Base-by-base conservation (phyloP, 1,140 invertebrate species). In the Steinernema khuongi region DNA sequence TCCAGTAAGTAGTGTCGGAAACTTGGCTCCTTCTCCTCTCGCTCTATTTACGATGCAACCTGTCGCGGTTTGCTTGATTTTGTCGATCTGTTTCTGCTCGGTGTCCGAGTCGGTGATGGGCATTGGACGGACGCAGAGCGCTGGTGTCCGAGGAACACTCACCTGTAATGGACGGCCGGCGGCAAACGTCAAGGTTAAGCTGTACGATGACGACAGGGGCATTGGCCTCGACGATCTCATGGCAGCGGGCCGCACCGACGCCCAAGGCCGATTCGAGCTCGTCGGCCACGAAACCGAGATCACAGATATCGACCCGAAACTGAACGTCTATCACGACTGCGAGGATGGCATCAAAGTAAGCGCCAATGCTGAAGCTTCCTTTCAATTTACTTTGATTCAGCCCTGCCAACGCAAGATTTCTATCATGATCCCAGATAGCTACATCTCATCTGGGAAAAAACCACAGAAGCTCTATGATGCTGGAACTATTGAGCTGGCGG, bases 271-370 rank as follows among this genome's bases (percentile, higher is more conserved):
- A 2, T 78, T 78, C 29, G 68, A 79, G 18, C 33, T 78, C 22
- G 74, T 73, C 28, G 77, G 77, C 26, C 36, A 75, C 26, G 73
- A 76, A 22, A 73, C 68, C 19, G 77, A 78, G 31, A 72, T 78
- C 67, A 78, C 77, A 2, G 67, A 76, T 14, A 78, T 78, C 29
- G 77, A 78, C 30, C 77, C 77, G 19, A 81, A 83, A 70, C 33
- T 84, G 30, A 83, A 82, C 31, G 74, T 81, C 67, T 83, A 83
- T 73, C 80, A 83, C 31, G 81, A 81, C 50, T 81, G 80, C 50
- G 77, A 82, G 26, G 80, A 81, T 71, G 75, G 79, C 4, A 67
- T 73, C 30, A 79, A 31, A 44, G 76, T 77, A 28, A 68, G 28
- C 36, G 7, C n/a, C n/a, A n/a, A n/a, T 41, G 36, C 7, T 22